These are phyloP conservation scores for Mesorhabditis sp. DNA, from an alignment of 2,888 invertebrate species.

Conservation along the genomic window DNA sequence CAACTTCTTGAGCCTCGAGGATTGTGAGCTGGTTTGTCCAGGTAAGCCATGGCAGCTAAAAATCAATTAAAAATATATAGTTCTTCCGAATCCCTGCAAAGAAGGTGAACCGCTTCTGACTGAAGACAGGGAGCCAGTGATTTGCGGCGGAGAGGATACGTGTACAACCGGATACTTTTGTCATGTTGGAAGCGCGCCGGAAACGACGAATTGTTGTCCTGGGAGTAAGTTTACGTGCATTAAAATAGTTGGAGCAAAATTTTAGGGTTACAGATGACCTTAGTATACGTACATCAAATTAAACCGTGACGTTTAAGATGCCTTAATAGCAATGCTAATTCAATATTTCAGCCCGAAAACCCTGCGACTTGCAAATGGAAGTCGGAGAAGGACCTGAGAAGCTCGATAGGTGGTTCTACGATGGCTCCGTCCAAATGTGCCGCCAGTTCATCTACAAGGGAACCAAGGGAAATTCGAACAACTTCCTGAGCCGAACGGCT, in stretches of 20 bases:
- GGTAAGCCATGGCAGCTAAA: slow-evolving; percentile 21
- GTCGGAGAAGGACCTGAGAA: slow-evolving; percentile 38
- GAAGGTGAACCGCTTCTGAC: slow-evolving; percentile 52
- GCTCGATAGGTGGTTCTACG: slow-evolving; percentile 44
- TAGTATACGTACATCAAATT: neutral
- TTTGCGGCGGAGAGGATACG: slow-evolving; percentile 53
- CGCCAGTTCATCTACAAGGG: slow-evolving; percentile 43
- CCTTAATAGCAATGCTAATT: no score
- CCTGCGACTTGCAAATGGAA: slow-evolving; percentile 39
- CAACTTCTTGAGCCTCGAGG: slow-evolving; percentile 49
- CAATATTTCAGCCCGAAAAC: slow-evolving; percentile 28
- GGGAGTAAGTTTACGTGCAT: slow-evolving; percentile 38
- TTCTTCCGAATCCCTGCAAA: slow-evolving; percentile 51
- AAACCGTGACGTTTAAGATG: no score
- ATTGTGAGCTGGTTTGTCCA: slow-evolving; percentile 53
- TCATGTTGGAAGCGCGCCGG: slow-evolving; percentile 53
- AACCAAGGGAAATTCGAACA: slow-evolving; percentile 49
- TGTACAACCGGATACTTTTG: slow-evolving; percentile 53
- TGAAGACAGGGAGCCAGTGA: slow-evolving; percentile 45
- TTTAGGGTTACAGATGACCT: slow-evolving; percentile 7
- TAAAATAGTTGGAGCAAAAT: neutral
- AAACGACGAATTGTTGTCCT: slow-evolving; percentile 57
- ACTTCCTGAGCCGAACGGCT: slow-evolving; percentile 44
- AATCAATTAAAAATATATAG: slow-evolving; percentile 15
- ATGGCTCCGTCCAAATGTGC: slow-evolving; percentile 43